Percentiles rank a stretch among this genome's conserved stretches.
phyloP scores from a whole-genome alignment of 64 coral and sea anemone genomes.

The Actinia equina region DNA sequence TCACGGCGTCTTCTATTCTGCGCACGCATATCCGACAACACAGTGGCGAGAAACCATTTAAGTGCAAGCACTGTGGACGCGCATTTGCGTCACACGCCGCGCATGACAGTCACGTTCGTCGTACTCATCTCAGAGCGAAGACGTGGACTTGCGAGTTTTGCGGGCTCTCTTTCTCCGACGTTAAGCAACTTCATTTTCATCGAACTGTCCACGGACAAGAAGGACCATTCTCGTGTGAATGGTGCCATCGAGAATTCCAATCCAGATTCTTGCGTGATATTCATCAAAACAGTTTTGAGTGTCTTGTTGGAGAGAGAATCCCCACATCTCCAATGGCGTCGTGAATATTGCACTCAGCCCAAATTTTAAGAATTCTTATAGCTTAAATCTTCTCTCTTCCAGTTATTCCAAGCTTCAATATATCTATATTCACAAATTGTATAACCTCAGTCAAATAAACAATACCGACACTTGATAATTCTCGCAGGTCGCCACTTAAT shows the following conservation, averaged over 20 bases:
- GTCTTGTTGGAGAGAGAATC: slow-evolving; percentile 32
- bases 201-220: slow-evolving; percentile 15
- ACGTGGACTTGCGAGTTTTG: slow-evolving; percentile 21
- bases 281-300: slow-evolving; percentile 27
- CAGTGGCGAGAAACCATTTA: slow-evolving; percentile 68
- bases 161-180: slow-evolving; percentile 10
- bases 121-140: slow-evolving; percentile 21
- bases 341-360: neutral
- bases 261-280: slow-evolving; percentile 3
- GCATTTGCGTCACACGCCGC: slow-evolving; percentile 71
- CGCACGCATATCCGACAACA: slow-evolving; percentile 65
- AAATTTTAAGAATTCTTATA: too few relatives aligned
- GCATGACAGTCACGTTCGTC: slow-evolving; percentile 76
- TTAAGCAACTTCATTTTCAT: slow-evolving; percentile 20
- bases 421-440: too few relatives aligned
- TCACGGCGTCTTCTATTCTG: slow-evolving; percentile 63
- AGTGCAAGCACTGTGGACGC: slow-evolving; percentile 57
- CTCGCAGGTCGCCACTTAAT: too few relatives aligned
- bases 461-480: too few relatives aligned
- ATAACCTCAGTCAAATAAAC: too few relatives aligned
- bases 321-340: neutral
- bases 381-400: too few relatives aligned
- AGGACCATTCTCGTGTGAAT: neutral
- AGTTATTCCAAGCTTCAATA: too few relatives aligned
- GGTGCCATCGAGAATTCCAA: slow-evolving; percentile 22